Evolutionary conservation across 1,140 invertebrate species (phyloP).

Genomic region (Metaphire vulgaris): DNA sequence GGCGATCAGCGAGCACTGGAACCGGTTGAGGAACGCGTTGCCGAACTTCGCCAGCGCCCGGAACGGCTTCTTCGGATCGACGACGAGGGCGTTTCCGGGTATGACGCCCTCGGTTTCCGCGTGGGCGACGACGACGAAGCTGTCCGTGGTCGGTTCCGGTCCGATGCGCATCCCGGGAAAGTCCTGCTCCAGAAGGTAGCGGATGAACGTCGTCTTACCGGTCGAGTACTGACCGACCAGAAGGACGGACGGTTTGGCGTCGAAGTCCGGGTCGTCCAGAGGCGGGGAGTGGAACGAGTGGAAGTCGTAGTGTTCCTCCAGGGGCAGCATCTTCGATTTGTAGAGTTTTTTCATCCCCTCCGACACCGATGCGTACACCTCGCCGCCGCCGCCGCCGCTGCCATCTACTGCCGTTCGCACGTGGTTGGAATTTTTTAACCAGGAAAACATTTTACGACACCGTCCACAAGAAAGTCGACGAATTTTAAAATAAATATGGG

Average conservation of each 20-base stretch:
- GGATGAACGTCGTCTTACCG: conserved; percentile 97
- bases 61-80: conserved; percentile 95
- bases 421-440: too few relatives aligned
- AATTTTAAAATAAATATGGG: too few relatives aligned
- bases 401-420: too few relatives aligned
- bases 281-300: conserved; percentile 92
- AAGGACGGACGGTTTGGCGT: conserved; percentile 96
- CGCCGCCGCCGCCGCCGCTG: too few relatives aligned
- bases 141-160: conserved; percentile 75
- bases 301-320: conserved; percentile 88
- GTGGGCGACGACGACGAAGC: conserved; percentile 95
- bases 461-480: too few relatives aligned
- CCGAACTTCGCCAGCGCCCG: conserved; percentile 89
- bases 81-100: conserved; percentile 93
- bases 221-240: conserved; percentile 97
- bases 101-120: conserved; percentile 70
- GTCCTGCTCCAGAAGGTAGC: conserved; percentile 54
- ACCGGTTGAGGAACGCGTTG: conserved; percentile 92
- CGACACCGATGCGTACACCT: conserved; percentile 6
- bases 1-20: conserved; percentile 66
- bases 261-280: conserved; percentile 92
- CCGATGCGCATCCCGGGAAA: conserved; percentile 54
- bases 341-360: conserved; percentile 79
- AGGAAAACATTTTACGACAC: too few relatives aligned
- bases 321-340: conserved; percentile 78